Conservation (phyloP, 1,140 invertebrate genomes). For the Pogonognathellus flavescens region DNA sequence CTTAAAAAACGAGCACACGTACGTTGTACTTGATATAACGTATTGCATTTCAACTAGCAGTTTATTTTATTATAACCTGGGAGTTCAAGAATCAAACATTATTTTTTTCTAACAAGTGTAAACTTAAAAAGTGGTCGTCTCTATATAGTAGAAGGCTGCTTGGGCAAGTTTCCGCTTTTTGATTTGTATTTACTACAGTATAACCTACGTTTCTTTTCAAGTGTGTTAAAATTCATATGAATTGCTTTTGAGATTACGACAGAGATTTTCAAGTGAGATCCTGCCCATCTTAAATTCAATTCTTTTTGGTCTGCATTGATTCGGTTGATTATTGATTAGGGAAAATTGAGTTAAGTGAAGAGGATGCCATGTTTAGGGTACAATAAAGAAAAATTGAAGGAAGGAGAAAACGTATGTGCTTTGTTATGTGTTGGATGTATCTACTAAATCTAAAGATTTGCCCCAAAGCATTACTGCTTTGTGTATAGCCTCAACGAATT, state of each 20-base stretch:
- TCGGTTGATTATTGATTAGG: constrained; percentile 29
- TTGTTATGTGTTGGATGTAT: too few species aligned
- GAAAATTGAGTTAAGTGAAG: constrained; percentile 9
- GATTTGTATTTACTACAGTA: background rate
- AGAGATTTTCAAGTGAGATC: background rate
- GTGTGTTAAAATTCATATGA: background rate
- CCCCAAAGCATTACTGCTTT: background rate
- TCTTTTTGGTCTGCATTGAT: constrained; percentile 36
- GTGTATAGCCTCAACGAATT: constrained; percentile 16
- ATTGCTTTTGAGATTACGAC: background rate
- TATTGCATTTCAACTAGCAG: constrained; percentile 12
- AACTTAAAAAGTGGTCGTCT: background rate
- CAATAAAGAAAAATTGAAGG: too few species aligned
- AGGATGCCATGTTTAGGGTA: background rate
- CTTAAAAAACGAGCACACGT: constrained; percentile 28
- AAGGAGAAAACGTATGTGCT: too few species aligned
- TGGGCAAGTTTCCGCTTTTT: background rate
- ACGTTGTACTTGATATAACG: background rate
- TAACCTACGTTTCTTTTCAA: background rate
- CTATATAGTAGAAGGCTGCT: background rate
- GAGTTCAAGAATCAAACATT: too few species aligned
- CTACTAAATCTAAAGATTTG: background rate
- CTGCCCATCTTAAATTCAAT: constrained; percentile 45
- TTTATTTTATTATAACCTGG: background rate
- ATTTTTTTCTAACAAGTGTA: too few species aligned